Evolutionary conservation across 2,113 vertebrate species (phyloP), one percentile per base, ranked within the genome.

Genomic region (Anolis sagrei): DNA sequence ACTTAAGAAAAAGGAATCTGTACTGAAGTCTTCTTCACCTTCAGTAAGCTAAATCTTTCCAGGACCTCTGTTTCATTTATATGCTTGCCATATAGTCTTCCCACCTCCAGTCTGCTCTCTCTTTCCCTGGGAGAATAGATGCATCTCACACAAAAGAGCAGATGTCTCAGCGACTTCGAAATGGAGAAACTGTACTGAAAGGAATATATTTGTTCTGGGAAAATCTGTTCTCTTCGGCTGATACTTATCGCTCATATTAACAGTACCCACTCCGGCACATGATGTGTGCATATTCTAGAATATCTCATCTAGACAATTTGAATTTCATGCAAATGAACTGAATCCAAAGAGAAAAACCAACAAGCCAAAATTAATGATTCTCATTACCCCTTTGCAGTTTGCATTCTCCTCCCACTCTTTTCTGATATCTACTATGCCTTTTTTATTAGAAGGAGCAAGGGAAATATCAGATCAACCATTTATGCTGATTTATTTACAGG

Each of bases 401-500:
- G 9, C 69, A 14, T 39, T 86, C 64, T 32, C 1, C 25, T 54
- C 48, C 70, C 10, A 29, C 49, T 29, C 23, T 19, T 18, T 80
- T 48, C 36, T 64, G 68, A 85, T 58, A 32, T 14, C 34, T 19
- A 48, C 16, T 49, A 39, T 75, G 39, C 85, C 36, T 61, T 74
- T 73, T 92, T 87, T 73, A 89, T 64, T 2, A 83, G 80, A 76
- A 39, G 72, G 18, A 64, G 1, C 2, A 86, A 49, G 83, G 66
- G 49, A 36, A 10, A 85, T 19, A 79, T 76, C 75, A 83, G 51
- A 87, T 54, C 4, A 11, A 7, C 87, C 9, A 11, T 82, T 58
- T 87, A 66, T 82, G 79, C 34, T 75, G 78, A 69, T 87, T 91
- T 89, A 81, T 88, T 89, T 91, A 79, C 36, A 73, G 21, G 76